Percentiles rank a stretch among this genome's conserved stretches.
Evolutionary conservation across 1,140 invertebrate species (phyloP).

Genomic region (Drosophila oshimai): DNA sequence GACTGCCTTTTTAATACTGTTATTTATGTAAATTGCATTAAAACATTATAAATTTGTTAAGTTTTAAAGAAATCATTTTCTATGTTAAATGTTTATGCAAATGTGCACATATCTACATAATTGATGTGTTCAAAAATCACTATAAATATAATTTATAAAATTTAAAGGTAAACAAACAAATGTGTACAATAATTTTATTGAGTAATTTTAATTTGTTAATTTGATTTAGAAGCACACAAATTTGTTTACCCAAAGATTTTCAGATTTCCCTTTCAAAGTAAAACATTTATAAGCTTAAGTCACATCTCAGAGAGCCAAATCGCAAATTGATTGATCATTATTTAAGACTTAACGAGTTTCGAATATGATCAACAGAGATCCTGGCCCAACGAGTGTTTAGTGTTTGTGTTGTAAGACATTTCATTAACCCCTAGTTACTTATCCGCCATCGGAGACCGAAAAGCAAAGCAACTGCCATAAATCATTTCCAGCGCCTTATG

Average conservation of each 20-base stretch:
- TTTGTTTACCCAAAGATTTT: constrained; percentile 9
- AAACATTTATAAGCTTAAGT: constrained; percentile 13
- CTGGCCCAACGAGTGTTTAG: constrained; percentile 39
- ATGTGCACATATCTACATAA: too few species aligned
- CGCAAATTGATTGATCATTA: constrained; percentile 39
- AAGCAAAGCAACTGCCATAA: constrained; percentile 60
- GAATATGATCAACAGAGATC: constrained; percentile 43
- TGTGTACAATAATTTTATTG: too few species aligned
- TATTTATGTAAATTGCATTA: too few species aligned
- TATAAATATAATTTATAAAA: too few species aligned
- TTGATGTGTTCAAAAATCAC: too few species aligned
- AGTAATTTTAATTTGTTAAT: background rate
- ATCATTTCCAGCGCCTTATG: constrained; percentile 70
- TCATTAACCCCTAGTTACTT: constrained; percentile 64
- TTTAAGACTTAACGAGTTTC: constrained; percentile 38
- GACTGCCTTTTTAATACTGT: too few species aligned
- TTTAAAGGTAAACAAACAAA: too few species aligned
- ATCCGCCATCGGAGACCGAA: constrained; percentile 33
- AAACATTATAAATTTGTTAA: too few species aligned
- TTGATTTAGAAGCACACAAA: constrained; percentile 10
- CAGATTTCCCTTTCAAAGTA: constrained; percentile 11
- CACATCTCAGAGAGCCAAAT: background rate
- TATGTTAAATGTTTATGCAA: too few species aligned
- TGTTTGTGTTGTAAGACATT: constrained; percentile 55
- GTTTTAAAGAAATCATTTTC: too few species aligned